phyloP scores from a whole-genome alignment of 2,888 invertebrate species.

The Drosophila mettleri region DNA sequence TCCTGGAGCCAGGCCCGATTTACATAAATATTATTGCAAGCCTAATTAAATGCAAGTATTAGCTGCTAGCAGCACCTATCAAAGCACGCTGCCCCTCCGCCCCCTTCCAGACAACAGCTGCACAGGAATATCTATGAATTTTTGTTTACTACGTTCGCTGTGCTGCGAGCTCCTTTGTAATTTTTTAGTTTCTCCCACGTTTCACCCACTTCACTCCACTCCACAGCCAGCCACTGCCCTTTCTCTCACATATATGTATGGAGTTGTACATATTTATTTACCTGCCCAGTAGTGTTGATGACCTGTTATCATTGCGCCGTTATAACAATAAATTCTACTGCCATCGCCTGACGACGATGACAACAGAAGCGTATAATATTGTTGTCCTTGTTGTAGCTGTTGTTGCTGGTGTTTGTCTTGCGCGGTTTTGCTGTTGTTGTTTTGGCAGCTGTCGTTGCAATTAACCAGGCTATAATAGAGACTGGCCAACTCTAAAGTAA shows the following conservation, averaged over 20 bases:
- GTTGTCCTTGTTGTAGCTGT: slow-evolving; percentile 45
- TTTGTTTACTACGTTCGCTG: slow-evolving; percentile 41
- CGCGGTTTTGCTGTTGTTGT: slow-evolving; percentile 70
- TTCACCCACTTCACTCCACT: no score
- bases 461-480: slow-evolving; percentile 75
- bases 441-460: slow-evolving; percentile 78
- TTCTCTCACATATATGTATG: not conserved
- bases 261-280: slow-evolving; percentile 53
- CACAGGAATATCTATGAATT: slow-evolving; percentile 41
- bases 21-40: slow-evolving; percentile 82
- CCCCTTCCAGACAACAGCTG: slow-evolving; percentile 9
- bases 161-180: slow-evolving; percentile 61
- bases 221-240: not conserved
- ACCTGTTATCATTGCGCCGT: slow-evolving; percentile 76
- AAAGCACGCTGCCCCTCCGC: not conserved
- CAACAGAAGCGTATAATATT: slow-evolving; percentile 56
- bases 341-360: slow-evolving; percentile 57
- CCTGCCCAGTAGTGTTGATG: slow-evolving; percentile 69
- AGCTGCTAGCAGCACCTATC: slow-evolving; percentile 31
- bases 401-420: slow-evolving; percentile 58
- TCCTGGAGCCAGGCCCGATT: slow-evolving; percentile 70
- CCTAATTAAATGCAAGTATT: slow-evolving; percentile 82
- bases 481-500: slow-evolving; percentile 64
- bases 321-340: slow-evolving; percentile 74
- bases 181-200: slow-evolving; percentile 48